phyloP scores from a whole-genome alignment of 2,888 invertebrate species.

The Hyalella azteca region DNA sequence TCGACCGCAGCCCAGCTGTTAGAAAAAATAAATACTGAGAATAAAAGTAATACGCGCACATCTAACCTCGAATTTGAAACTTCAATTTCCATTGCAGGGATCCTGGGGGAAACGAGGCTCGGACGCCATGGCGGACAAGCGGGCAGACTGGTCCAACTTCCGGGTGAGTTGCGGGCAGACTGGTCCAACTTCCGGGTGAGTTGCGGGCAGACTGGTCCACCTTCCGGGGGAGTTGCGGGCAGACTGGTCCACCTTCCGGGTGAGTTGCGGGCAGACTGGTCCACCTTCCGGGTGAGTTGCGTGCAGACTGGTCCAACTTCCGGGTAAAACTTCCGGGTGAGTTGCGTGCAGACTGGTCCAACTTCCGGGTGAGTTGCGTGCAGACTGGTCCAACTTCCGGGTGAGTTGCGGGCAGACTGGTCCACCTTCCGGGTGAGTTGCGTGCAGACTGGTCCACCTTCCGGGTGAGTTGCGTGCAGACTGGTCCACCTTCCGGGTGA shows the following conservation, averaged over 20 bases:
- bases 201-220: neutral
- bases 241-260: constrained; percentile 60
- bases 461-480: neutral
- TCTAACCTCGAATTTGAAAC: too few species aligned
- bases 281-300: neutral
- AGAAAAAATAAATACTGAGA: too few species aligned
- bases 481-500: neutral
- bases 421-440: constrained; percentile 58
- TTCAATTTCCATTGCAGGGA: too few species aligned
- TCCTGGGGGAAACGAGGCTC: constrained; percentile 32
- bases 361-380: too few species aligned
- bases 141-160: constrained; percentile 61
- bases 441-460: constrained; percentile 61
- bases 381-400: too few species aligned
- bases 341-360: too few species aligned
- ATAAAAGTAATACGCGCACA: too few species aligned
- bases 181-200: neutral
- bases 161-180: neutral
- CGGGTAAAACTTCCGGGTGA: too few species aligned
- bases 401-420: constrained; percentile 61
- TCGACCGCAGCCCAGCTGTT: too few species aligned
- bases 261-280: neutral
- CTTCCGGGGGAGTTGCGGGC: too few species aligned
- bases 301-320: neutral
- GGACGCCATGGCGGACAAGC: constrained; percentile 62